A percentile compares a stretch with the other conserved stretches of the same genome.
These are phyloP conservation scores for Junonia oenone DNA, from an alignment of 2,888 invertebrate genomes.

Conservation along the genomic window DNA sequence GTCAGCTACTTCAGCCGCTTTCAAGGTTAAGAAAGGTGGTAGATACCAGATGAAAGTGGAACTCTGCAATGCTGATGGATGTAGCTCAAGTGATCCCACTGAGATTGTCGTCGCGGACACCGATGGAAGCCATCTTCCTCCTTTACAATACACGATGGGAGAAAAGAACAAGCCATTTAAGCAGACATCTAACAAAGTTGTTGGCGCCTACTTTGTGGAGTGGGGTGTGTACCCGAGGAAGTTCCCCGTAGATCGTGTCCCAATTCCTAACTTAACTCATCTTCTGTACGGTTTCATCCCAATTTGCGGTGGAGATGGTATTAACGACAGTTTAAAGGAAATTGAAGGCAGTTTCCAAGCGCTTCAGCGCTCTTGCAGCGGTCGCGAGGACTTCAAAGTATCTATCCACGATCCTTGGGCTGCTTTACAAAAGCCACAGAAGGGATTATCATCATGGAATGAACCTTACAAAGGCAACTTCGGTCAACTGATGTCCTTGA, in stretches of 20 bases:
- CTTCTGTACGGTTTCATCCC: conserved; percentile 71
- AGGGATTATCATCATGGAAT: conserved; percentile 68
- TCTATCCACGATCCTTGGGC: conserved; percentile 75
- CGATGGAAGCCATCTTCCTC: conserved; percentile 71
- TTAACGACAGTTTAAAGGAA: conserved; percentile 74
- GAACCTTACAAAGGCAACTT: conserved; percentile 75
- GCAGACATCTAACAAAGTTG: conserved; percentile 70
- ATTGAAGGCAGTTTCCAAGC: conserved; percentile 75
- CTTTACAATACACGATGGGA: conserved; percentile 56
- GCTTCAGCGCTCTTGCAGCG: conserved; percentile 67
- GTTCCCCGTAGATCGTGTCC: conserved; percentile 66
- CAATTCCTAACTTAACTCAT: conserved; percentile 68
- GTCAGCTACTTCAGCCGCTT: conserved; percentile 57
- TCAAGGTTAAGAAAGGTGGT: conserved; percentile 69
- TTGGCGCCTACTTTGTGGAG: conserved; percentile 71
- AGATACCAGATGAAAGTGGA: conserved; percentile 66
- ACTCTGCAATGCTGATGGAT: conserved; percentile 66
- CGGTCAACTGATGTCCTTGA: conserved; percentile 70
- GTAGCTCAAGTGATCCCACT: conserved; percentile 59
- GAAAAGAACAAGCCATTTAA: conserved; percentile 71
- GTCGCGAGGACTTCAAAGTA: conserved; percentile 71
- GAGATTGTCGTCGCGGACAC: conserved; percentile 71
- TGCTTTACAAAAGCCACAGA: conserved; percentile 70
- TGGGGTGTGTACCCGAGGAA: conserved; percentile 74
- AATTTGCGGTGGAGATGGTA: conserved; percentile 72